A percentile compares a stretch with the other conserved stretches of the same genome.
Evolutionary conservation across 1,140 invertebrate genomes (phyloP).

Genomic region (Drosophila asahinai): DNA sequence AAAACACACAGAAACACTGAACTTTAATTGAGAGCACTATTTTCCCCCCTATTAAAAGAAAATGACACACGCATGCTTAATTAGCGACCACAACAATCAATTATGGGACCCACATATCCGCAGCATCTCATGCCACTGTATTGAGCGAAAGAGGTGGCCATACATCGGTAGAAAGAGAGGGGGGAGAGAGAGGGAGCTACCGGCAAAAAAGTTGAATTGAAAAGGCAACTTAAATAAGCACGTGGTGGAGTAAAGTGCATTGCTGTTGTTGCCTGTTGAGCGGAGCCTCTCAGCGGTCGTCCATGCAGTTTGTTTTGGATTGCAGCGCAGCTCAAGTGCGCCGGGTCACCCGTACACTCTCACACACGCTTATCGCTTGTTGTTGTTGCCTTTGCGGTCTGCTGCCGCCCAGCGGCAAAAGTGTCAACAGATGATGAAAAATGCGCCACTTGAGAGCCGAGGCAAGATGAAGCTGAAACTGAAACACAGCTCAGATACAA

Average conservation of each 20-base stretch:
- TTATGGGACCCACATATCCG: conserved; percentile 27
- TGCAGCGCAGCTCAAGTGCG: conserved; percentile 27
- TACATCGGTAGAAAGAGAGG: conserved; percentile 1
- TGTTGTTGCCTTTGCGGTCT: conserved; percentile 35
- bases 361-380: conserved; percentile 4
- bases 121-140: conserved; percentile 23
- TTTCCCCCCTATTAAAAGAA: conserved; percentile 1
- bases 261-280: conserved; percentile 17
- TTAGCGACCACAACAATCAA: conserved; percentile 46
- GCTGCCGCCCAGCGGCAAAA: conserved; percentile 36
- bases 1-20: conserved; percentile 10
- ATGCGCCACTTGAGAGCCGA: conserved; percentile 73
- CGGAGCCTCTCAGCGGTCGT: conserved; percentile 7
- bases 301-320: conserved; percentile 36
- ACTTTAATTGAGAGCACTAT: conserved; percentile 2
- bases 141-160: neutral
- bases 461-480: conserved; percentile 27
- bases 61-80: conserved; percentile 34
- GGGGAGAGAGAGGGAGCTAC: neutral
- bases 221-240: conserved; percentile 71
- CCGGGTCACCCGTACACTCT: conserved; percentile 3
- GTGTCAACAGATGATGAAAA: conserved; percentile 80
- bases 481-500: conserved; percentile 1
- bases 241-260: conserved; percentile 61
- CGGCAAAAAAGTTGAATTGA: conserved; percentile 70